These are phyloP conservation scores for Siderastrea siderea DNA, from an alignment of 92 coral and sea anemone species.

Conservation along the genomic window DNA sequence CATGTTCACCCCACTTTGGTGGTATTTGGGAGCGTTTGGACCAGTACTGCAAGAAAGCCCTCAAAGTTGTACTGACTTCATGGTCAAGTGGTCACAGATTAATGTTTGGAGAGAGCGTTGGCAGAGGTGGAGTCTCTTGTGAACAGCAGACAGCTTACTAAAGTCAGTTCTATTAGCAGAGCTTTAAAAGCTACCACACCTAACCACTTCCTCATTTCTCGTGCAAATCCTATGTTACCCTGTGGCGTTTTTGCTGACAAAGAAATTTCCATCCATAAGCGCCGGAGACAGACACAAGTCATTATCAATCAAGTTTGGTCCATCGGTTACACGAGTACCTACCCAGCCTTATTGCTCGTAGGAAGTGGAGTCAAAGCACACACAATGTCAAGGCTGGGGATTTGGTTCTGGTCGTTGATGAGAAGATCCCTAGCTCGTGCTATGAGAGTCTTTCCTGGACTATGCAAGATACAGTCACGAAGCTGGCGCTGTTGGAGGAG, in stretches of 20 bases:
- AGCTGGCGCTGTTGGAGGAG: too few species aligned
- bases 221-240: too few species aligned
- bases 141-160: background rate
- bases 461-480: too few species aligned
- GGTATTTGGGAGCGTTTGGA: too few species aligned
- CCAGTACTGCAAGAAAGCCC: too few species aligned
- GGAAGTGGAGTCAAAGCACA: slow-evolving; percentile 50
- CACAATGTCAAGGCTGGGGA: slow-evolving; percentile 45
- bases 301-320: too few species aligned
- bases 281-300: slow-evolving; percentile 41
- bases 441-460: slow-evolving; percentile 23
- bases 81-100: too few species aligned
- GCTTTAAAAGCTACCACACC: too few species aligned
- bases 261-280: slow-evolving; percentile 27
- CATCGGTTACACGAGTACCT: slow-evolving; percentile 48
- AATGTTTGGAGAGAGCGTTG: background rate
- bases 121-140: slow-evolving; percentile 2
- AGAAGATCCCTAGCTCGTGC: slow-evolving; percentile 40
- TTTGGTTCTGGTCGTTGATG: slow-evolving; percentile 54
- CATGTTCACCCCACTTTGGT: too few species aligned
- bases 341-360: slow-evolving; percentile 58
- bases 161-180: too few species aligned
- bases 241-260: background rate
- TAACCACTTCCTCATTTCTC: too few species aligned
- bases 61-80: too few species aligned